Percentiles rank a stretch among this genome's conserved stretches.
Evolutionary conservation across 2,113 vertebrate genomes (phyloP).

Genomic region (Silurus glanis): DNA sequence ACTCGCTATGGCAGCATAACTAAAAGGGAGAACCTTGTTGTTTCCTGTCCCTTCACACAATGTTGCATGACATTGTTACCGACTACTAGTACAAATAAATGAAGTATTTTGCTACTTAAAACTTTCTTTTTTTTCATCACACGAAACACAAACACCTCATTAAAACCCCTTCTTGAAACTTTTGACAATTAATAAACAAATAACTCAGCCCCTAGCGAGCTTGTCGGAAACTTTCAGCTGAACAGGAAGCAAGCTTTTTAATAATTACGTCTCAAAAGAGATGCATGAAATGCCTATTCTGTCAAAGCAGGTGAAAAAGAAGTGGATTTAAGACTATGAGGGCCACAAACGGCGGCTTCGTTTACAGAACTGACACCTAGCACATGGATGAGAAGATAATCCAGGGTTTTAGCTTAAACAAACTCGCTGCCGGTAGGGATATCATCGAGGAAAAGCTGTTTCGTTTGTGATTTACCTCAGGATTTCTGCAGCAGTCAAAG

Average conservation of each 20-base stretch:
- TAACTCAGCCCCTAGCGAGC: constrained; percentile 31
- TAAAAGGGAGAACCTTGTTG: no score
- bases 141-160: not conserved
- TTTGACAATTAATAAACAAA: constrained; percentile 18
- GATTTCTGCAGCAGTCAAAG: not conserved
- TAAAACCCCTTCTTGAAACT: constrained; percentile 14
- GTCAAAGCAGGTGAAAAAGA: constrained; percentile 3
- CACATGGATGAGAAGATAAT: not conserved
- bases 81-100: no score
- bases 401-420: not conserved
- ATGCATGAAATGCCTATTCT: constrained; percentile 2
- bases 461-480: constrained; percentile 10
- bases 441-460: not conserved
- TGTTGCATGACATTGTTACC: no score
- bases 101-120: no score
- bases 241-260: constrained; percentile 22
- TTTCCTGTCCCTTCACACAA: no score
- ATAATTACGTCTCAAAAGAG: constrained; percentile 17
- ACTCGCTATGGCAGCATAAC: no score
- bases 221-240: constrained; percentile 12
- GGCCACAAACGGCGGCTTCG: not conserved
- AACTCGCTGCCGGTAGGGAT: not conserved
- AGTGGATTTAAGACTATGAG: not conserved
- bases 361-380: constrained; percentile 9
- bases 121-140: no score